Conservation (phyloP, 2,113 vertebrate species). For the Sphaerodactylus townsendi region DNA sequence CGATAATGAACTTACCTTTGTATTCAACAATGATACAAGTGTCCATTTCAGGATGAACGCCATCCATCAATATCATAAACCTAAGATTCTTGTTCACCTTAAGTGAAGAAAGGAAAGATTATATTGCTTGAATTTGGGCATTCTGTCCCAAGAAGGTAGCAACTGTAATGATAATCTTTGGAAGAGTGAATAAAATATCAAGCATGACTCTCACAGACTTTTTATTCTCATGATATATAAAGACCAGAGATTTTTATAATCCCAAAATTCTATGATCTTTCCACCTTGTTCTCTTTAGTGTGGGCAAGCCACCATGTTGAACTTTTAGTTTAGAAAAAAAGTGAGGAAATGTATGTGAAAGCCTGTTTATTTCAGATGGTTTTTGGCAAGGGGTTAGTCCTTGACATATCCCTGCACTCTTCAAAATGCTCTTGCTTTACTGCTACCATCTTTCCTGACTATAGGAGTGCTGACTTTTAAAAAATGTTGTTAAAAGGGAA, state of each 20-base stretch:
- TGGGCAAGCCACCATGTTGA: not conserved
- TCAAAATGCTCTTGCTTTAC: too few relatives aligned
- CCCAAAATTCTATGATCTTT: not conserved
- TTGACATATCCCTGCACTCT: too few relatives aligned
- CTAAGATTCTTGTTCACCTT: conserved; percentile 76
- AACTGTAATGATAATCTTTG: not conserved
- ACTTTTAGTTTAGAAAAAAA: not conserved
- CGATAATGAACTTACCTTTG: conserved; percentile 69
- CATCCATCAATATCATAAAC: conserved; percentile 86
- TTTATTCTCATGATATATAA: not conserved
- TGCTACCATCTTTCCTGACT: too few relatives aligned
- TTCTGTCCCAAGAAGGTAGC: not conserved
- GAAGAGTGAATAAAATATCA: not conserved
- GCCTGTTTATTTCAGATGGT: too few relatives aligned
- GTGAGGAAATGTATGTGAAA: too few relatives aligned
- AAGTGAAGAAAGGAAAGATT: conserved; percentile 19
- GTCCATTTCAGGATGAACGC: conserved; percentile 83
- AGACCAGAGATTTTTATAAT: not conserved
- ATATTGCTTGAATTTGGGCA: not conserved
- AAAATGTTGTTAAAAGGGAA: too few relatives aligned
- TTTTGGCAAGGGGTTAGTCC: too few relatives aligned
- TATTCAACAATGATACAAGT: conserved; percentile 84
- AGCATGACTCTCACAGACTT: not conserved
- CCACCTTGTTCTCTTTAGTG: not conserved
- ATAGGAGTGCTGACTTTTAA: too few relatives aligned